A percentile compares a stretch with the other conserved stretches of the same genome.
These are phyloP conservation scores for Diadumene lineata DNA, from an alignment of 92 coral and sea anemone genomes.

Conservation along the genomic window DNA sequence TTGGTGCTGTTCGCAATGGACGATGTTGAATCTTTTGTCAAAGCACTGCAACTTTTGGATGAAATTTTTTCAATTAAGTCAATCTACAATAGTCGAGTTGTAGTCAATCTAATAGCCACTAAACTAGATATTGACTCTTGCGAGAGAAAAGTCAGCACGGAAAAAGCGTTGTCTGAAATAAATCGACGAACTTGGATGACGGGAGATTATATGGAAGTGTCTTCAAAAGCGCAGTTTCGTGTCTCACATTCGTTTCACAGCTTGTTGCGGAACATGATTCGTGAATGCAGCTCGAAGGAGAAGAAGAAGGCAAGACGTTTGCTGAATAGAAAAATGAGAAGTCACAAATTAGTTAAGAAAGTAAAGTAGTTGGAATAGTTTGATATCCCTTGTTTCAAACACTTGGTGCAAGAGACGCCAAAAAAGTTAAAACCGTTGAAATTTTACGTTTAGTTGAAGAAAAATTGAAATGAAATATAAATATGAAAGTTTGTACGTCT, in stretches of 20 bases:
- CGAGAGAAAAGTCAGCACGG: conserved; percentile 40
- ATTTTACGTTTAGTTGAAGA: no score
- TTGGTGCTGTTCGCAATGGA: conserved; percentile 73
- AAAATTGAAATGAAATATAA: no score
- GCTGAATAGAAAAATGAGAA: conserved; percentile 22
- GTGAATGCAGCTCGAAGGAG: conserved; percentile 21
- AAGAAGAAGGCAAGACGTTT: conserved; percentile 35
- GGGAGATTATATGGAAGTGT: conserved; percentile 76
- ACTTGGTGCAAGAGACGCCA: background rate
- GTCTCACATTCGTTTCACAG: conserved; percentile 52
- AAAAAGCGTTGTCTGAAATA: conserved; percentile 48
- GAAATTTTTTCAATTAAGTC: conserved; percentile 44
- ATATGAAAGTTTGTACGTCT: no score
- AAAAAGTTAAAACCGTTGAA: background rate
- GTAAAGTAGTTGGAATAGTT: background rate
- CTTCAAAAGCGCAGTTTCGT: conserved; percentile 58
- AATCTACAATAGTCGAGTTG: conserved; percentile 17
- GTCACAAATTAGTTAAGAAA: background rate
- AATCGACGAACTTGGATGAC: conserved; percentile 39
- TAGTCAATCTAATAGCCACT: conserved; percentile 62
- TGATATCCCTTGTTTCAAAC: background rate
- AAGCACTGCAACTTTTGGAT: conserved; percentile 58
- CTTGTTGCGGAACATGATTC: conserved; percentile 16
- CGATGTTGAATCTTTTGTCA: conserved; percentile 52
- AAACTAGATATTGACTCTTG: conserved; percentile 62